Conservation (phyloP, 2,888 invertebrate species). For the Amphipyra tragopoginis region DNA sequence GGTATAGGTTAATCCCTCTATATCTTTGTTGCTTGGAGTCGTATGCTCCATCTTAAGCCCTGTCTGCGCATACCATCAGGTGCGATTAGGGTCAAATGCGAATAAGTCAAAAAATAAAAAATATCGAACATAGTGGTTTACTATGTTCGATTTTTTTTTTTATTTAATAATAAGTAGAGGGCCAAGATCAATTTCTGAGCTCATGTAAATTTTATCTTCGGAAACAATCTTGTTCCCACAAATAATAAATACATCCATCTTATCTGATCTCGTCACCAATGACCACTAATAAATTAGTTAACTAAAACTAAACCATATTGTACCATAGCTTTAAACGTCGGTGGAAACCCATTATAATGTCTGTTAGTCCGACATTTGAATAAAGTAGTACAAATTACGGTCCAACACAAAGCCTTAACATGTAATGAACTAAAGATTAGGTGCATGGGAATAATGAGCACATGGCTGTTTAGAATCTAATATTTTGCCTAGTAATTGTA, state of each 20-base stretch:
- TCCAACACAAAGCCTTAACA: constrained; percentile 48
- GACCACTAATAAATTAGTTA: constrained; percentile 55
- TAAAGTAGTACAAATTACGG: constrained; percentile 70
- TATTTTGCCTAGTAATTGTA: constrained; percentile 22
- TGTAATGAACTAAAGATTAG: constrained; percentile 51
- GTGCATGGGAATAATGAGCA: constrained; percentile 41
- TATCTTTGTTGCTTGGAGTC: too few relatives aligned
- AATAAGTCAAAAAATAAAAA: too few relatives aligned
- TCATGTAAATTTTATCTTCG: too few relatives aligned
- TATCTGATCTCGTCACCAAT: constrained; percentile 49
- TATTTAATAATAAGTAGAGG: too few relatives aligned
- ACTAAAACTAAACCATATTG: constrained; percentile 37
- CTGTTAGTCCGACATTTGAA: constrained; percentile 68
- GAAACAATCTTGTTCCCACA: neutral
- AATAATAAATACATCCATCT: constrained; percentile 4
- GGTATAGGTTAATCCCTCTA: too few relatives aligned
- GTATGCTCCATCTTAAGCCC: too few relatives aligned
- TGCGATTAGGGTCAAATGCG: too few relatives aligned
- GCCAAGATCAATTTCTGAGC: too few relatives aligned
- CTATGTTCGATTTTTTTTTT: too few relatives aligned
- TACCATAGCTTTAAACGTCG: constrained; percentile 50
- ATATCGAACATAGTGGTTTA: too few relatives aligned
- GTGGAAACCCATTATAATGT: constrained; percentile 64
- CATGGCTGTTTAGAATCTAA: constrained; percentile 21
- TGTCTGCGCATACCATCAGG: too few relatives aligned